A percentile compares a stretch with the other conserved stretches of the same genome.
Conservation (phyloP, 1,140 invertebrate species). For the Zaprionus davidi region DNA sequence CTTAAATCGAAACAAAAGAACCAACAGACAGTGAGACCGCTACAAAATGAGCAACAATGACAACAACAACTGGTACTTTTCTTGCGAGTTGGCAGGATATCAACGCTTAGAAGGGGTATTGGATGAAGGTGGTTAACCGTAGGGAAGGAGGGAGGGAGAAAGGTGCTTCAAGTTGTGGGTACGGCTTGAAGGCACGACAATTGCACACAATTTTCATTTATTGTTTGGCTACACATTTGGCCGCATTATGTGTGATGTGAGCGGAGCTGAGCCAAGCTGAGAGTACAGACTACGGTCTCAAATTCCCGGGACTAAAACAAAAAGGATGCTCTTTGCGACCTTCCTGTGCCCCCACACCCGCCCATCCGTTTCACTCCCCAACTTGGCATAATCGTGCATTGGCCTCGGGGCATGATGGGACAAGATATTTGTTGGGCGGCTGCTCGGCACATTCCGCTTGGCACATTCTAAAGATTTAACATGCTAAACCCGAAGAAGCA, state of each 20-base stretch:
- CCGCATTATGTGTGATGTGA: conserved; percentile 70
- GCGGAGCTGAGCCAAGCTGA: conserved; percentile 13
- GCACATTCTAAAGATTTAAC: conserved; percentile 50
- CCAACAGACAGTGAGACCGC: conserved; percentile 6
- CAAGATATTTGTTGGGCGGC: conserved; percentile 16
- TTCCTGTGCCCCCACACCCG: neutral
- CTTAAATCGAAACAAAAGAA: conserved; percentile 7
- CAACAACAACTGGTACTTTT: conserved; percentile 27
- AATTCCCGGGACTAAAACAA: conserved; percentile 40
- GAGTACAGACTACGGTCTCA: neutral
- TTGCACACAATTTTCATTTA: conserved; percentile 83
- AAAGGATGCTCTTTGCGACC: conserved; percentile 39
- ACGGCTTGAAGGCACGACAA: conserved; percentile 65
- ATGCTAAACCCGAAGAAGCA: conserved; percentile 3
- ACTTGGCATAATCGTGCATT: conserved; percentile 64
- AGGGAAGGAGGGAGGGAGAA: conserved; percentile 2
- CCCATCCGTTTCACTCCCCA: no score
- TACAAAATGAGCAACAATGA: conserved; percentile 55
- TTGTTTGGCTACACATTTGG: conserved; percentile 82
- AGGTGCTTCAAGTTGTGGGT: neutral
- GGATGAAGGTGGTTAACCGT: neutral
- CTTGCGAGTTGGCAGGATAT: conserved; percentile 6
- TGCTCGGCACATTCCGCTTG: conserved; percentile 36
- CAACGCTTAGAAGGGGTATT: neutral
- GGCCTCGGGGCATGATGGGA: conserved; percentile 22